Percentiles rank a stretch among this genome's conserved stretches.
Evolutionary conservation across 2,113 vertebrate genomes (phyloP).

Genomic region (Hemichromis elongatus): DNA sequence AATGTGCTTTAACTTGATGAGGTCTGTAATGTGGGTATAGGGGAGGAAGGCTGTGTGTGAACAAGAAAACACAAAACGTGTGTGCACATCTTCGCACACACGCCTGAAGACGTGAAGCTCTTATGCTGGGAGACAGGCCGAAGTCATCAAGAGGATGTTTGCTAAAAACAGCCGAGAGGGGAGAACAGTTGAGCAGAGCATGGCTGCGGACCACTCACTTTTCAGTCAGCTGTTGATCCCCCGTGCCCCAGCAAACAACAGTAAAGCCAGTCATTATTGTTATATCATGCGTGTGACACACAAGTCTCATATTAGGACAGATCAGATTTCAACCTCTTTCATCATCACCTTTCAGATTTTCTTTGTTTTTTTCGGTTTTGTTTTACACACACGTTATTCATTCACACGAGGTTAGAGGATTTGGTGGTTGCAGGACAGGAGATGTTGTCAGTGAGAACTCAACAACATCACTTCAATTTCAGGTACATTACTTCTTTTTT

Average conservation of each 20-base stretch:
- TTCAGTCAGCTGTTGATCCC: conserved; percentile 55
- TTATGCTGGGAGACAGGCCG: conserved; percentile 14
- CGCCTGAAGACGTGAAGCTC: conserved; percentile 39
- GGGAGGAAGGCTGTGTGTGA: conserved; percentile 18
- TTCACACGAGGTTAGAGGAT: conserved; percentile 19
- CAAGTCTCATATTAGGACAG: conserved; percentile 2
- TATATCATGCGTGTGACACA: not conserved
- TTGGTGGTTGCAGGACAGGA: not conserved
- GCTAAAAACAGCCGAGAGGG: conserved; percentile 52
- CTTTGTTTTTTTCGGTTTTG: not conserved
- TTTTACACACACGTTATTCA: not conserved
- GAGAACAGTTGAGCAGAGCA: conserved; percentile 38
- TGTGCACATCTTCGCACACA: no score
- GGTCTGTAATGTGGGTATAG: conserved; percentile 44
- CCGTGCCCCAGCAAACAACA: not conserved
- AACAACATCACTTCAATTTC: not conserved
- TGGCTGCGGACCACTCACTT: conserved; percentile 21
- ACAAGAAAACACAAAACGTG: conserved; percentile 24
- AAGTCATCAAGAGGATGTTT: conserved; percentile 44
- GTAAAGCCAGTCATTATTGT: not conserved
- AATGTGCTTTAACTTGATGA: conserved; percentile 59
- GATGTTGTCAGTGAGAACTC: conserved; percentile 21
- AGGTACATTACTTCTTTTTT: not conserved
- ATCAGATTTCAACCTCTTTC: conserved; percentile 31
- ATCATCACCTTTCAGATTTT: conserved; percentile 32